Conservation (phyloP, 2,797 vertebrate genomes). For the Capromys pilorides region DNA sequence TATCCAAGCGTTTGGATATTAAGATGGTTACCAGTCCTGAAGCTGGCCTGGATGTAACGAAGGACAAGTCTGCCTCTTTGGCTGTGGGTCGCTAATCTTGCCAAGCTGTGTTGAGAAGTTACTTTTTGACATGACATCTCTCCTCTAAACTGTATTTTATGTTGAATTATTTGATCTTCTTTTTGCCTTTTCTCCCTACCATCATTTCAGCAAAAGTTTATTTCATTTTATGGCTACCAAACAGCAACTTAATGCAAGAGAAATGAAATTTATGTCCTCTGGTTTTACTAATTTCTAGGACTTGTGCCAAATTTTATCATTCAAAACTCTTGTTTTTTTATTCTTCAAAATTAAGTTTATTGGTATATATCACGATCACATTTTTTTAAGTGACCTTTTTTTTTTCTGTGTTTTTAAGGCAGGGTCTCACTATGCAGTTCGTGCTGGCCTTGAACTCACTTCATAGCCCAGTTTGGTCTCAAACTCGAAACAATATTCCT, state of each 20-base stretch:
- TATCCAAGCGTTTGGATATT: neutral
- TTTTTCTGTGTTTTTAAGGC: too few species aligned
- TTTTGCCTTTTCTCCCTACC: neutral
- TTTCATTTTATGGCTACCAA: neutral
- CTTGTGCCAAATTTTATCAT: neutral
- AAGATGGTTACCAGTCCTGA: neutral
- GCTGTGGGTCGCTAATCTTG: neutral
- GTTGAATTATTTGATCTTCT: neutral
- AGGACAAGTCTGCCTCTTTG: neutral
- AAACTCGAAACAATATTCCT: too few species aligned
- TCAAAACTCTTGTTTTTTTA: neutral
- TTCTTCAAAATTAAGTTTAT: neutral
- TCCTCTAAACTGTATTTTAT: neutral
- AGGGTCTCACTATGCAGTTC: too few species aligned
- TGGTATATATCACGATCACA: neutral
- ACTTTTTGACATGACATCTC: neutral
- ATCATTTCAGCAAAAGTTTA: conserved; percentile 25
- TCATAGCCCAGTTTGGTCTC: too few species aligned
- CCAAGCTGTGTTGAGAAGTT: neutral
- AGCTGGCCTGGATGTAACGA: neutral
- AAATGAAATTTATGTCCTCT: conserved; percentile 7
- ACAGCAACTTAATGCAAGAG: neutral
- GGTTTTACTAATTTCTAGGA: conserved; percentile 55
- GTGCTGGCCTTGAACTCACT: too few species aligned
- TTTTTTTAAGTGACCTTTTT: too few species aligned